Evolutionary conservation across 2,888 invertebrate species (phyloP).

Genomic region (Lycaena phlaeas): DNA sequence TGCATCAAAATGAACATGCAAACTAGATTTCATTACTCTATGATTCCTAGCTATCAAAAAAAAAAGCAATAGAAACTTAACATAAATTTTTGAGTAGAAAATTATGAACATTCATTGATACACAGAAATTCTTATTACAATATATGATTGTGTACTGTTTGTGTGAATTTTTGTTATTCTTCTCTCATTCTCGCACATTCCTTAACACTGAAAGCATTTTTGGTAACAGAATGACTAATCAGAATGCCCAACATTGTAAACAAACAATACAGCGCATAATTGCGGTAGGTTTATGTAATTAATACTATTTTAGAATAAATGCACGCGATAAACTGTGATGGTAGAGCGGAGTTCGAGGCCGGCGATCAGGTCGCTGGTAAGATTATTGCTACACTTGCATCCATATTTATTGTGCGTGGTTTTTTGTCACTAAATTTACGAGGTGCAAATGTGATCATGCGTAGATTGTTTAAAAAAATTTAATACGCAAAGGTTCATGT

Average conservation of each 20-base stretch:
- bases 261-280: conserved; percentile 1
- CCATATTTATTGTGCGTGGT: no score
- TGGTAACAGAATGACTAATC: conserved; percentile 1
- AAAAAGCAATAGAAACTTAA: no score
- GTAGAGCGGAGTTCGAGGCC: not conserved
- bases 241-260: conserved; percentile 1
- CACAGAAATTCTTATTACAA: no score
- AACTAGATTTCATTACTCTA: no score
- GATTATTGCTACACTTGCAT: not conserved
- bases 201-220: not conserved
- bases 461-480: conserved; percentile 9
- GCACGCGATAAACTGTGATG: not conserved
- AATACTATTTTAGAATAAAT: not conserved
- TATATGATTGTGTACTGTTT: no score
- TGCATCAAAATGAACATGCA: no score
- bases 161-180: no score
- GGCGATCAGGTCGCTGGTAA: no score
- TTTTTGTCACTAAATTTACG: not conserved
- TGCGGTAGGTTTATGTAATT: not conserved
- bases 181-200: not conserved
- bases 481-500: conserved; percentile 14
- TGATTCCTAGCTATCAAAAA: no score
- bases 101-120: no score
- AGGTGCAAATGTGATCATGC: conserved; percentile 4
- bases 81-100: no score